phyloP scores from a whole-genome alignment of 2,888 invertebrate genomes.

The Alviniconcha strummeri region DNA sequence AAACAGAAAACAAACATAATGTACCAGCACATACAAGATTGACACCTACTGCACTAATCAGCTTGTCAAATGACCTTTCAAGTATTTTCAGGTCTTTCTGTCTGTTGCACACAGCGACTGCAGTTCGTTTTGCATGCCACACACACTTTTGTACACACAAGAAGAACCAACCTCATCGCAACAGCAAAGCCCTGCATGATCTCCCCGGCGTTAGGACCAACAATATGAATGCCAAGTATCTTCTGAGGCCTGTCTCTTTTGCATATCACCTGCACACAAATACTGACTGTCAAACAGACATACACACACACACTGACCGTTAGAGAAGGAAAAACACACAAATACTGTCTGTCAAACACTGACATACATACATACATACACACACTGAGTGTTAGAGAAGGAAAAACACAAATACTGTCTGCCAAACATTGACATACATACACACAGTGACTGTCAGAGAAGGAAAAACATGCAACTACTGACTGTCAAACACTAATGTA shows the following conservation, averaged over 20 bases:
- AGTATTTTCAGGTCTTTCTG: too few relatives aligned
- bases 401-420: background rate
- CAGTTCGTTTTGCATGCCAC: too few relatives aligned
- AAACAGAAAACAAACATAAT: too few relatives aligned
- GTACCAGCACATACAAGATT: too few relatives aligned
- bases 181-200: slow-evolving; percentile 79
- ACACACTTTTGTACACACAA: too few relatives aligned
- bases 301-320: background rate
- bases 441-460: background rate
- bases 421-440: too few relatives aligned
- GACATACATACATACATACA: background rate
- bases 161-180: slow-evolving; percentile 72
- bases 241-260: slow-evolving; percentile 42
- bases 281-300: background rate
- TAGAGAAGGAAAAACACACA: background rate
- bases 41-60: too few relatives aligned
- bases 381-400: background rate
- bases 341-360: background rate
- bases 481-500: background rate
- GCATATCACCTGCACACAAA: slow-evolving; percentile 13
- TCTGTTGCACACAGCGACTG: too few relatives aligned
- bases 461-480: background rate
- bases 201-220: slow-evolving; percentile 80
- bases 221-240: slow-evolving; percentile 77
- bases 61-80: too few relatives aligned